Conservation (phyloP, 2,888 invertebrate genomes). For the Torymus auratus region DNA sequence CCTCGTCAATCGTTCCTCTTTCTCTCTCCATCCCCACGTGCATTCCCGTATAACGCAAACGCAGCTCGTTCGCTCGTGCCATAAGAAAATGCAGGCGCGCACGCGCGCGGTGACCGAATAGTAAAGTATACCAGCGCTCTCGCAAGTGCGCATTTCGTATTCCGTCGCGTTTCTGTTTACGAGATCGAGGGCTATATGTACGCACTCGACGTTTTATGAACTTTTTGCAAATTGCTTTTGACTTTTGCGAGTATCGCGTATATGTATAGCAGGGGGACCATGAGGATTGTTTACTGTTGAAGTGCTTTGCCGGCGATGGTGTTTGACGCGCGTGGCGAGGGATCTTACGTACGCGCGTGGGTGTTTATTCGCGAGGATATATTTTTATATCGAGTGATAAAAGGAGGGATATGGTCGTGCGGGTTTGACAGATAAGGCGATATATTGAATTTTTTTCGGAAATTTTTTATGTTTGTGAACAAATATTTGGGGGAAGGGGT, state of each 20-base stretch:
- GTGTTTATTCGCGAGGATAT: too few species aligned
- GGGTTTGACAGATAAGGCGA: too few species aligned
- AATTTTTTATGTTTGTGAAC: too few species aligned
- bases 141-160: conserved; percentile 29
- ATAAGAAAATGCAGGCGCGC: neutral
- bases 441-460: too few species aligned
- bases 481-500: too few species aligned
- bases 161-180: conserved; percentile 35
- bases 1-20: neutral
- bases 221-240: conserved; percentile 38
- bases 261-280: too few species aligned
- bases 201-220: conserved; percentile 36
- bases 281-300: conserved; percentile 8
- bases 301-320: too few species aligned
- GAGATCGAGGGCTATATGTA: conserved; percentile 7
- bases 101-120: conserved; percentile 26
- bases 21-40: neutral
- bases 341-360: too few species aligned
- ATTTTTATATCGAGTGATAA: too few species aligned
- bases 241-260: neutral
- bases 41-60: neutral
- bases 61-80: neutral
- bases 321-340: too few species aligned
- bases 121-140: neutral
- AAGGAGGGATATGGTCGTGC: too few species aligned